A percentile compares a stretch with the other conserved stretches of the same genome.
phyloP scores from a whole-genome alignment of 2,113 vertebrate genomes.

The Aviceda subcristata region DNA sequence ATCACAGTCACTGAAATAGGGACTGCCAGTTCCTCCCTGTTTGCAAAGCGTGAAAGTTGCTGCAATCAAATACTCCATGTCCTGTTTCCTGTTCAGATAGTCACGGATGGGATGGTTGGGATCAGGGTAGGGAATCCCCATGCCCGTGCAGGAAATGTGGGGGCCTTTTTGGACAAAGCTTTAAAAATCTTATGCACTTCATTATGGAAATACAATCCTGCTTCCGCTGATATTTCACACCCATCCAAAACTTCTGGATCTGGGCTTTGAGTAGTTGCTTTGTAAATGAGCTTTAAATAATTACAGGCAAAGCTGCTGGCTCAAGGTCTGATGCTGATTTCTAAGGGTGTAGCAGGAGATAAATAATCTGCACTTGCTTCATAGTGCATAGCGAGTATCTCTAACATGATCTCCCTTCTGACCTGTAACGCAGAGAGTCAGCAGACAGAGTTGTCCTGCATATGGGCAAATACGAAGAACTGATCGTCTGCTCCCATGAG shows the following conservation, averaged over 20 bases:
- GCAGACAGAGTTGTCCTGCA: slow-evolving; percentile 95
- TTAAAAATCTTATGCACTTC: not conserved
- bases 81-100: not conserved
- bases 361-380: not conserved
- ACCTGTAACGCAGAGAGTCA: slow-evolving; percentile 76
- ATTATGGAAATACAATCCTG: not conserved
- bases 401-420: not conserved
- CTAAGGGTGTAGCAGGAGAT: not conserved
- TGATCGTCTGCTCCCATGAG: slow-evolving; percentile 96
- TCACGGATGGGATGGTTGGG: not conserved
- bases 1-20: rapidly evolving
- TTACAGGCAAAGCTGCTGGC: not conserved
- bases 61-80: too few relatives aligned
- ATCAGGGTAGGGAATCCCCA: not conserved
- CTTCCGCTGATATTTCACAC: not conserved
- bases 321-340: not conserved
- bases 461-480: slow-evolving; percentile 91
- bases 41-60: not conserved
- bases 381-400: rapidly evolving
- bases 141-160: not conserved
- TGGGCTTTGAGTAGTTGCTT: not conserved
- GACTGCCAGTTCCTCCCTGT: not conserved
- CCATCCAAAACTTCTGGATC: not conserved
- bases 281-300: not conserved
- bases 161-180: not conserved